Percentiles rank a stretch among this genome's conserved stretches.
Evolutionary conservation across 2,113 vertebrate genomes (phyloP).

Genomic region (Dendrocopos noguchii): DNA sequence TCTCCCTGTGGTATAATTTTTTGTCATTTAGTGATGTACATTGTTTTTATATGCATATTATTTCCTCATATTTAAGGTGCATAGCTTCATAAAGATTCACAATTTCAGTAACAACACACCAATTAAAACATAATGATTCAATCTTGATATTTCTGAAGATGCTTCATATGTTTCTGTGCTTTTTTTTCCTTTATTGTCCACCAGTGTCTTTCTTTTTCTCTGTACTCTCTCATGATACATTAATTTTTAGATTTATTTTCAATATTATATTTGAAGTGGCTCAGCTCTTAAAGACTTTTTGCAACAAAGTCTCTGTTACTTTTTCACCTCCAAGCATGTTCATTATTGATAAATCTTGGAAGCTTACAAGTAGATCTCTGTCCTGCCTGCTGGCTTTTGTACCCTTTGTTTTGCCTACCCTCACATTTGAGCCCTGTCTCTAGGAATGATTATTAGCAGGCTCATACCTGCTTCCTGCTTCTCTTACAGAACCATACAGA

Average conservation of each 20-base stretch:
- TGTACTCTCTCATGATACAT: not conserved
- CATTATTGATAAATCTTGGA: not conserved
- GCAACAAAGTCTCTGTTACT: not conserved
- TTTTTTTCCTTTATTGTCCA: not conserved
- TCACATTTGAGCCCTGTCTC: not conserved
- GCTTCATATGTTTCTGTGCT: not conserved
- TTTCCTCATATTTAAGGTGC: not conserved
- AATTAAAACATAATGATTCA: not conserved
- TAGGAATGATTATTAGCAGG: not conserved
- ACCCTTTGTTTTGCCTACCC: not conserved
- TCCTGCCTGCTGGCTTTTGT: not conserved
- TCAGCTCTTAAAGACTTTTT: not conserved
- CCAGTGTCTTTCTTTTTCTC: not conserved
- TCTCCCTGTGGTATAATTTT: not conserved
- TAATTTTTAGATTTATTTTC: not conserved
- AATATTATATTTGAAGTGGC: not conserved
- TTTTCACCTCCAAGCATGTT: not conserved
- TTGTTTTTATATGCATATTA: not conserved
- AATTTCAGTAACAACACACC: not conserved
- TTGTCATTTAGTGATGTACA: rapidly evolving
- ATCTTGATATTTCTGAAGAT: not conserved
- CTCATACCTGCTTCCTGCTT: not conserved
- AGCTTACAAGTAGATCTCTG: not conserved
- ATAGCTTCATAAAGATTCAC: not conserved
- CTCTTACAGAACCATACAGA: not conserved